A percentile compares a stretch with the other conserved stretches of the same genome.
phyloP scores from a whole-genome alignment of 2,888 invertebrate species.

The Epsilonema sp. region DNA sequence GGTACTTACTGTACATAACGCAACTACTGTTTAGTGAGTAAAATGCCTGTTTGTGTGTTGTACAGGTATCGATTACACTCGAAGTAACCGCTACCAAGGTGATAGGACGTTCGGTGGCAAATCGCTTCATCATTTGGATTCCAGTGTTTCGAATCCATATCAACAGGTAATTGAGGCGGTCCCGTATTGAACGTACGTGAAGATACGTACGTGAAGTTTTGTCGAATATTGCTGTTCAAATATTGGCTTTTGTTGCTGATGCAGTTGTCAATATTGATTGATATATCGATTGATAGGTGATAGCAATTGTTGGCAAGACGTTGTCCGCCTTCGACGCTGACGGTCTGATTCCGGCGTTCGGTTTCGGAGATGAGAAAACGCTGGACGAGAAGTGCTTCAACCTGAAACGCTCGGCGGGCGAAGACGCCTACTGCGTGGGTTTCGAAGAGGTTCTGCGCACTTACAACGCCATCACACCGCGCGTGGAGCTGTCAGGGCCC shows the following conservation, averaged over 20 bases:
- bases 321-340: slow-evolving; percentile 35
- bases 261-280: neutral
- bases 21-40: too few species aligned
- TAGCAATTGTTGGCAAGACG: slow-evolving; percentile 35
- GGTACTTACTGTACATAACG: too few species aligned
- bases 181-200: too few species aligned
- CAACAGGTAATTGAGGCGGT: slow-evolving; percentile 30
- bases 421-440: slow-evolving; percentile 27
- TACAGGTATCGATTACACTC: slow-evolving; percentile 38
- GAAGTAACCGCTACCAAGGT: slow-evolving; percentile 38
- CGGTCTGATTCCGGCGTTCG: slow-evolving; percentile 36
- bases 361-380: slow-evolving; percentile 36
- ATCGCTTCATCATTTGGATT: slow-evolving; percentile 31
- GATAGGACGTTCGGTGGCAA: slow-evolving; percentile 33
- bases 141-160: slow-evolving; percentile 33
- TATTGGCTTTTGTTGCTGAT: neutral
- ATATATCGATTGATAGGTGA: slow-evolving; percentile 28
- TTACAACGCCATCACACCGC: slow-evolving; percentile 33
- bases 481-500: slow-evolving; percentile 35
- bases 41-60: too few species aligned
- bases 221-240: neutral
- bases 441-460: slow-evolving; percentile 32
- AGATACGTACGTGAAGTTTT: neutral
- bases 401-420: neutral
- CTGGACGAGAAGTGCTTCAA: slow-evolving; percentile 28